Conservation (phyloP, 2,797 vertebrate species). For the Phoeniculus purpureus region DNA sequence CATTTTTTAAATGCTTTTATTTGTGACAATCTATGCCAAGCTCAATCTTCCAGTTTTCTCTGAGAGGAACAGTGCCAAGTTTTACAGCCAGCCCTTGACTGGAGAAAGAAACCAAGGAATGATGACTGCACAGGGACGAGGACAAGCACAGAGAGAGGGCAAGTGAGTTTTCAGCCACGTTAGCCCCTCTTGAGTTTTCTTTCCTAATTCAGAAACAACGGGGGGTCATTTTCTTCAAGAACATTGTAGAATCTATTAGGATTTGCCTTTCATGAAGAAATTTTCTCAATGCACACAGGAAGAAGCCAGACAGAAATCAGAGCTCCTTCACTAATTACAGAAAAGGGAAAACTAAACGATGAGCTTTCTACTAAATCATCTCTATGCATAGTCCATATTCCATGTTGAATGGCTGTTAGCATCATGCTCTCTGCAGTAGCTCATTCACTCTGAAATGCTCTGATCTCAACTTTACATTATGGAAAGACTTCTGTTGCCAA, state of each 20-base stretch:
- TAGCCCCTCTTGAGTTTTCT: not conserved
- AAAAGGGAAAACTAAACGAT: not conserved
- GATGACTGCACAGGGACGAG: not conserved
- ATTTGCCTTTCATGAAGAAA: not conserved
- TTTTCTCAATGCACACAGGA: not conserved
- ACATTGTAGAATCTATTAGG: not conserved
- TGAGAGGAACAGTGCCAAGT: not conserved
- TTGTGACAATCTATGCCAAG: not conserved
- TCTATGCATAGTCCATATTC: not conserved
- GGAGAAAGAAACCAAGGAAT: not conserved
- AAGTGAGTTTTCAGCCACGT: not conserved
- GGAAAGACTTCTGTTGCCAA: not conserved
- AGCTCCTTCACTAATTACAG: not conserved
- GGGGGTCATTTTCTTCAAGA: not conserved
- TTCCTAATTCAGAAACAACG: not conserved
- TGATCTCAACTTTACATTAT: not conserved
- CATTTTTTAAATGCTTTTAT: not conserved
- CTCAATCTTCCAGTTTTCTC: not conserved
- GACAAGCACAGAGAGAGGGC: not conserved
- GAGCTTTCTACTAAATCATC: not conserved
- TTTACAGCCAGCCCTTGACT: not conserved
- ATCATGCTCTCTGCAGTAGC: not conserved
- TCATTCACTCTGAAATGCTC: not conserved
- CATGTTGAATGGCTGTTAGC: not conserved
- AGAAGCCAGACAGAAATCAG: rapidly evolving